Percentiles rank a stretch among this genome's conserved stretches.
Conservation (phyloP, 2,113 vertebrate genomes). For the Manacus vitellinus region DNA sequence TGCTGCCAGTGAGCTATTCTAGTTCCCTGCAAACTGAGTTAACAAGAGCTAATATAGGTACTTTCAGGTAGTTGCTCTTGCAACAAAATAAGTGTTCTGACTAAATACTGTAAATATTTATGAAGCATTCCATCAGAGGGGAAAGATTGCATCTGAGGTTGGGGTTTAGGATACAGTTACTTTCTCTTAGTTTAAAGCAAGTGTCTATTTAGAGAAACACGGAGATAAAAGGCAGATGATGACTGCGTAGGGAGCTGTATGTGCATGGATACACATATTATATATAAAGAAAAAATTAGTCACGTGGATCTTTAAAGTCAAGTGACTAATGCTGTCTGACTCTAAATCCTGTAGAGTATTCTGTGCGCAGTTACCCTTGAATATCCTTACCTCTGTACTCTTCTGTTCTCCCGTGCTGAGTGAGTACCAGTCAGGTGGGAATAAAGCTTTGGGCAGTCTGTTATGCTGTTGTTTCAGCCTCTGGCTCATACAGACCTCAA, state of each 20-base stretch:
- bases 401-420: background rate
- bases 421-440: background rate
- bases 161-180: background rate
- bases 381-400: background rate
- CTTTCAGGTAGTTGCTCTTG: background rate
- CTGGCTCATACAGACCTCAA: background rate
- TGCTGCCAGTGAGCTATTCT: background rate
- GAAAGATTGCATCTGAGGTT: background rate
- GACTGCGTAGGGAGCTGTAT: background rate
- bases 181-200: background rate
- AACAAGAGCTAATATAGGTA: background rate
- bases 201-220: background rate
- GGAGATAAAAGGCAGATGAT: background rate
- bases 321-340: background rate
- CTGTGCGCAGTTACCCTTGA: background rate
- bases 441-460: background rate
- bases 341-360: background rate
- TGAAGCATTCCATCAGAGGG: background rate
- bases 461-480: background rate
- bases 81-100: background rate
- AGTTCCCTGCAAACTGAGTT: background rate
- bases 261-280: background rate
- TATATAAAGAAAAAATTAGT: background rate
- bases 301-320: background rate
- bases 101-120: background rate